phyloP scores from a whole-genome alignment of 2,797 vertebrate genomes.

The Siniperca obscura region DNA sequence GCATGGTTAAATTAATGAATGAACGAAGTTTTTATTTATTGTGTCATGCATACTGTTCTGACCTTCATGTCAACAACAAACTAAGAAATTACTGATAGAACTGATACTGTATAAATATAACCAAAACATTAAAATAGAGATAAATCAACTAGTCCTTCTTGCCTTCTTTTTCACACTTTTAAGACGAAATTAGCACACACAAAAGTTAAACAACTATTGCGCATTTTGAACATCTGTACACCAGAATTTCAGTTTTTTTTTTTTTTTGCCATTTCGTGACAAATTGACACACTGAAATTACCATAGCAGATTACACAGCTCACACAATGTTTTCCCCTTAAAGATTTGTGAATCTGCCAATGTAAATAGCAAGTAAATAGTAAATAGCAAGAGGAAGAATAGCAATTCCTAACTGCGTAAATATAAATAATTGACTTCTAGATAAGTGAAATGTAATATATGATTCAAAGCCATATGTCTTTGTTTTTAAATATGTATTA shows the following conservation, averaged over 20 bases:
- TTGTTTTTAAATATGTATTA: no score
- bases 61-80: neutral
- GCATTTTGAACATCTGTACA: neutral
- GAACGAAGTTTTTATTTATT: neutral
- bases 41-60: no score
- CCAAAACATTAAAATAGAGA: neutral
- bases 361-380: neutral
- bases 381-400: neutral
- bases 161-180: neutral
- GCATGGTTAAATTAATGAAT: neutral
- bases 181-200: accelerated
- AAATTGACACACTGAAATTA: neutral
- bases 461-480: neutral
- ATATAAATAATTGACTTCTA: neutral
- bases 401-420: neutral
- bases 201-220: neutral
- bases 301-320: neutral
- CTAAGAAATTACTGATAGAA: neutral
- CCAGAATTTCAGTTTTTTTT: neutral
- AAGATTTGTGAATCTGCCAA: neutral
- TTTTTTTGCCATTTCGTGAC: neutral
- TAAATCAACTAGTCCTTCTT: no score
- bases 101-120: neutral
- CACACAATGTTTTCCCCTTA: neutral
- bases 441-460: neutral